A percentile compares a stretch with the other conserved stretches of the same genome.
Evolutionary conservation across 2,113 vertebrate genomes (phyloP).

Genomic region (Hydrolagus affinis): DNA sequence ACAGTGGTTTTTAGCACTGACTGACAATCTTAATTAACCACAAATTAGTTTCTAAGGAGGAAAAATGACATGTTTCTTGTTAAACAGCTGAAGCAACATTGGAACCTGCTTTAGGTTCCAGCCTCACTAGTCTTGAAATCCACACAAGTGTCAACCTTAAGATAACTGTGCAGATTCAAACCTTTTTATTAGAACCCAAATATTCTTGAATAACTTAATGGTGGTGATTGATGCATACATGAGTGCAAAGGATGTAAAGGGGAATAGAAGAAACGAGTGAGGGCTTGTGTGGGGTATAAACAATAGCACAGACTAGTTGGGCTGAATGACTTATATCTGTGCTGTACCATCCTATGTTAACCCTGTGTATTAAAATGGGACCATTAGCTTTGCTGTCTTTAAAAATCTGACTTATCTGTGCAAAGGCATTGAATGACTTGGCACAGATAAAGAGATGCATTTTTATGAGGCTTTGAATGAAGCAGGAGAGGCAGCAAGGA

Average conservation of each 20-base stretch:
- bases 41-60: conserved; percentile 18
- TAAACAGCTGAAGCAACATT: conserved; percentile 28
- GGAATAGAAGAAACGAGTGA: too few relatives aligned
- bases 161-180: conserved; percentile 18
- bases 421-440: too few relatives aligned
- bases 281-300: too few relatives aligned
- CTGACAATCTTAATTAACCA: conserved; percentile 14
- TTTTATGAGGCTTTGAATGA: too few relatives aligned
- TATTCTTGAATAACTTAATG: conserved; percentile 18
- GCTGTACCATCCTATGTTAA: too few relatives aligned
- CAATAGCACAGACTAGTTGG: too few relatives aligned
- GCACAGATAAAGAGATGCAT: too few relatives aligned
- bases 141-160: neutral
- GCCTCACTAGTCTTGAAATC: conserved; percentile 5
- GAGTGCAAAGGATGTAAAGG: too few relatives aligned
- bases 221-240: too few relatives aligned
- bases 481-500: too few relatives aligned
- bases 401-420: neutral
- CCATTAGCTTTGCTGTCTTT: neutral
- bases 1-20: neutral
- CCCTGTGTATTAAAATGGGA: neutral
- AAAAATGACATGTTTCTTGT: conserved; percentile 27
- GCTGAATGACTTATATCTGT: too few relatives aligned
- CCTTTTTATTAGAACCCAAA: conserved; percentile 2
- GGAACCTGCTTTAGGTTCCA: neutral